Evolutionary conservation across 2,888 invertebrate genomes (phyloP), one percentile per base, ranked within the genome.

Genomic region (Phymatocera aterrima): DNA sequence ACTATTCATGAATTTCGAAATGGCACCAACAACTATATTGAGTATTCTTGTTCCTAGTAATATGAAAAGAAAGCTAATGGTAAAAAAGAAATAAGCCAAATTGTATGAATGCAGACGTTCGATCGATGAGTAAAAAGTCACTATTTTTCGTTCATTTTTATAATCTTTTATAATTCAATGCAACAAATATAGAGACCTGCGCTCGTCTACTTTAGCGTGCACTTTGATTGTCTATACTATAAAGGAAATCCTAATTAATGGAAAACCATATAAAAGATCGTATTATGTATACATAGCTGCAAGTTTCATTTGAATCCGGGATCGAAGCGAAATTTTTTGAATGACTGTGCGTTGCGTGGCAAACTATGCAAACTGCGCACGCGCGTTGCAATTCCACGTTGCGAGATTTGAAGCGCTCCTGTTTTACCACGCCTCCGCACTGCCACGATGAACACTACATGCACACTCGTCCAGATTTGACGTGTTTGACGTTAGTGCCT

Each of bases 401-500:
- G 57, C 60, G 57, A 4, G 21, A 51, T 24, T 31, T 37, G 51
- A 34, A 46, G 54, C 54, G 48, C 46, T 46, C 34, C n/a, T 12
- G 6, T 51, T n/a, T n/a, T n/a, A n/a, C 48, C 48, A 48, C 72
- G 28, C 51, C 51, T 51, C 48, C 37, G 37, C 60, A 40, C 57
- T 75, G 28, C 46, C 57, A 75, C 75, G 40, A 37, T 24, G 57
- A 28, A 75, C 57, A 51, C 75, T 57, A 48, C 40, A 40, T 65
- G 48, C 18, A 37, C 21, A 72, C 24, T 75, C 51, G 51, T 72
- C 72, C n/a, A n/a, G n/a, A 48, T 48, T 72, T 72, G 72, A 72
- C 51, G 72, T 72, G 72, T 72, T 75, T 75, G 75, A 75, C 75
- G 75, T 75, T 75, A 75, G 75, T 75, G 60, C 75, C 75, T 75